These are phyloP conservation scores for Leucophora obtusa DNA, from an alignment of 2,888 invertebrate species.

Conservation along the genomic window DNA sequence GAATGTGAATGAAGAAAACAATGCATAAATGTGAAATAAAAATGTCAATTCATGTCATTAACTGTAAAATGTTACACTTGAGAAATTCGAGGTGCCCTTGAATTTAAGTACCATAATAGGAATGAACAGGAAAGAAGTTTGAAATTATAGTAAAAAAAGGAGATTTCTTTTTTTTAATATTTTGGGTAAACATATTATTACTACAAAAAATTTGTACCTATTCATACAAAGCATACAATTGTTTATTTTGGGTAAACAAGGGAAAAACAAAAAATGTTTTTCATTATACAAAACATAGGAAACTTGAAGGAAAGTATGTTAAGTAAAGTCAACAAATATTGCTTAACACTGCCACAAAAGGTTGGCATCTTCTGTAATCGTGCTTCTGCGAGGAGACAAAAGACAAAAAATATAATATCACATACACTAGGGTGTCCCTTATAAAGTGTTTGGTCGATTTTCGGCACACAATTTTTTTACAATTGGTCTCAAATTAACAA, in stretches of 20 bases:
- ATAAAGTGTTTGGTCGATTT: too few species aligned
- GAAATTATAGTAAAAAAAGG: not conserved
- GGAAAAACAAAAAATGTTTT: not conserved
- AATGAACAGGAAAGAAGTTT: not conserved
- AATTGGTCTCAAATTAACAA: too few species aligned
- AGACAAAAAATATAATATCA: too few species aligned
- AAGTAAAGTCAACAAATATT: constrained; percentile 4
- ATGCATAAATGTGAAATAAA: constrained; percentile 37
- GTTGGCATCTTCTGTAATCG: too few species aligned
- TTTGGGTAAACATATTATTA: not conserved
- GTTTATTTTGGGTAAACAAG: not conserved
- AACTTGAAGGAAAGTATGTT: not conserved
- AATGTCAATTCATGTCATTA: constrained; percentile 58
- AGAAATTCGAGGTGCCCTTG: constrained; percentile 44
- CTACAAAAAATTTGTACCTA: not conserved
- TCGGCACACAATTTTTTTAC: too few species aligned
- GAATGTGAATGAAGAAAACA: not conserved
- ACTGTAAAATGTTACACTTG: constrained; percentile 42
- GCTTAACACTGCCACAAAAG: not conserved
- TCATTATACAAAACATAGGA: not conserved
- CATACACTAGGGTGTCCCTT: too few species aligned
- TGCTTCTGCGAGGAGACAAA: too few species aligned
- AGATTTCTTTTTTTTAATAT: too few species aligned
- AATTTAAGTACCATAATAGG: constrained; percentile 20
- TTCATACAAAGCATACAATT: not conserved